Evolutionary conservation across 2,888 invertebrate genomes (phyloP).

Genomic region (Apotomis betuletana): DNA sequence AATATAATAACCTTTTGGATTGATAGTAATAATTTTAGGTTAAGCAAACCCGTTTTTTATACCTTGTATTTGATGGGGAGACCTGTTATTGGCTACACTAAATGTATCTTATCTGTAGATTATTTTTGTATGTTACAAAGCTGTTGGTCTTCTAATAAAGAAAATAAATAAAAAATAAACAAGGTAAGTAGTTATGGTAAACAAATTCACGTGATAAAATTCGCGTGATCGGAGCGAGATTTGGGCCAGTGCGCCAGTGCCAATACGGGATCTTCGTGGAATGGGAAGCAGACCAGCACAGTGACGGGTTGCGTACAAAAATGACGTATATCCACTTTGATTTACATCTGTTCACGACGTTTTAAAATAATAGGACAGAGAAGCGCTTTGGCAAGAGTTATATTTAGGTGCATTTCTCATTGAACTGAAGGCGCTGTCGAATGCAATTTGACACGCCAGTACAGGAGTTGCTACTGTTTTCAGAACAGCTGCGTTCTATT

Average conservation of each 20-base stretch:
- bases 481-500: neutral
- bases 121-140: too few relatives aligned
- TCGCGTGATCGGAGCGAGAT: conserved; percentile 45
- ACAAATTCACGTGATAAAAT: conserved; percentile 22
- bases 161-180: too few relatives aligned
- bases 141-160: too few relatives aligned
- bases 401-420: conserved; percentile 65
- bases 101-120: too few relatives aligned
- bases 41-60: too few relatives aligned
- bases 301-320: neutral
- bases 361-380: conserved; percentile 1
- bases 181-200: conserved; percentile 16
- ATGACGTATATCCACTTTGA: neutral
- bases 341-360: neutral
- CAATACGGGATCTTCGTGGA: conserved; percentile 25
- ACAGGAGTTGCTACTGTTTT: conserved; percentile 20
- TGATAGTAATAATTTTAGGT: too few relatives aligned
- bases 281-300: conserved; percentile 14
- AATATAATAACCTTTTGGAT: too few relatives aligned
- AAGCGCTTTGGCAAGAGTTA: conserved; percentile 44
- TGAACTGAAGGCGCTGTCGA: conserved; percentile 50
- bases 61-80: too few relatives aligned
- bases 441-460: conserved; percentile 47
- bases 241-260: conserved; percentile 9
- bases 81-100: too few relatives aligned